Evolutionary conservation across 2,888 invertebrate genomes (phyloP), one percentile per base, ranked within the genome.

Genomic region (Eudemis profundana): DNA sequence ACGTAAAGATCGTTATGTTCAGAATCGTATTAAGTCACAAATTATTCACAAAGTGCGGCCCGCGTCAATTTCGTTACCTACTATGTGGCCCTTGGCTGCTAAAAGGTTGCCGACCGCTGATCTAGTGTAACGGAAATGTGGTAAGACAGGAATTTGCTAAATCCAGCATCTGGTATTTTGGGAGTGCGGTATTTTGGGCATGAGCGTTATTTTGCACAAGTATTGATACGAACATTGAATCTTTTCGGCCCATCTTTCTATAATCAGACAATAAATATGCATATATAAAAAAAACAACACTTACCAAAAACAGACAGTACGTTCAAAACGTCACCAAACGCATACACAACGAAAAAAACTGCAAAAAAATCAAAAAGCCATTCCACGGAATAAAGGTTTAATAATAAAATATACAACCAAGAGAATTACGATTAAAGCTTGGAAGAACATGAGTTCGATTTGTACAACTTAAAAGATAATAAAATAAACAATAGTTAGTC

Each of bases 381-480:
- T 89, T 86, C 87, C 87, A 87, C 84, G 84, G 83, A 83, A 33
- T 10, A 85, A 87, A 85, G 85, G 85, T 80, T 90, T 90, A 91
- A 89, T 90, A 86, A 90, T 86, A 89, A 90, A 86, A 88, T 87
- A 82, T 91, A 93, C 90, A 89, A 89, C 86, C 87, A 90, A 89
- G 83, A 86, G 81, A 87, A 86, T 83, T 89, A 88, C 75, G 80
- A 86, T 90, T 89, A 91, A 92, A 91, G 90, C 90, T 93, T 84
- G 87, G 89, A 90, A 92, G 91, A 93, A 90, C 88, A 85, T 84
- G 79, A 85, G 80, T 85, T 86, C 80, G 68, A 70, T 78, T 86
- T 87, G 84, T 89, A 89, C 85, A 90, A 82, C 82, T 74, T 64
- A 60, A 38, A 60, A 61, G 60, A 56, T 56, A 50, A 60, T 46